phyloP scores from a whole-genome alignment of 2,888 invertebrate genomes.

The Danaus chrysippus region DNA sequence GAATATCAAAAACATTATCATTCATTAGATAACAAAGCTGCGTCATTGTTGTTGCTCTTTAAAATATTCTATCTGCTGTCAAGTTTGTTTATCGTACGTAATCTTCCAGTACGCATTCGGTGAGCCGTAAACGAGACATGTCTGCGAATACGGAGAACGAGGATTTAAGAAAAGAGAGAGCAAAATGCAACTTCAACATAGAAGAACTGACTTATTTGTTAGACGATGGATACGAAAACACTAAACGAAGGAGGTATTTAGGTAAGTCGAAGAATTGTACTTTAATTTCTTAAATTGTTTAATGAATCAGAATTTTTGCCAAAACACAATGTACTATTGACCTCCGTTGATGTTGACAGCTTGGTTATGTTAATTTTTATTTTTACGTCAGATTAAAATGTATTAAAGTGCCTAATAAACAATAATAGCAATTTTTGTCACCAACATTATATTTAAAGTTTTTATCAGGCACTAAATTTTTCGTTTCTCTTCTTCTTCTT shows the following conservation, averaged over 20 bases:
- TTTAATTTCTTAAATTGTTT: background rate
- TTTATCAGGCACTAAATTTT: background rate
- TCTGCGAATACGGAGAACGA: constrained; percentile 69
- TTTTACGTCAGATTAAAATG: too few relatives aligned
- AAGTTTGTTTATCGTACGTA: background rate
- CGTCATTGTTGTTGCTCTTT: too few relatives aligned
- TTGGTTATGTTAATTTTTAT: too few relatives aligned
- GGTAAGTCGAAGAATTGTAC: constrained; percentile 40
- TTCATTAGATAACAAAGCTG: too few relatives aligned
- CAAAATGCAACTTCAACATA: constrained; percentile 83
- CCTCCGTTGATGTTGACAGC: too few relatives aligned
- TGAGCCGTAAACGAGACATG: constrained; percentile 29
- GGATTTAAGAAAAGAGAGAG: constrained; percentile 84
- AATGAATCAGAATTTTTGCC: background rate
- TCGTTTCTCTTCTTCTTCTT: too few relatives aligned
- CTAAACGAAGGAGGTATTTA: constrained; percentile 76
- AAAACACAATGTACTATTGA: too few relatives aligned
- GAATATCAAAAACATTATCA: too few relatives aligned
- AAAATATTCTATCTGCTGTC: too few relatives aligned
- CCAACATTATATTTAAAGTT: background rate
- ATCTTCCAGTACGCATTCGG: background rate
- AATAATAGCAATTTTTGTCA: background rate
- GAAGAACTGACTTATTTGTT: constrained; percentile 87
- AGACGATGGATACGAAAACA: constrained; percentile 84
- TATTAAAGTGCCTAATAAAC: background rate